Percentiles rank a stretch among this genome's conserved stretches.
phyloP scores from a whole-genome alignment of 2,888 invertebrate genomes.

The Sycophila texana region DNA sequence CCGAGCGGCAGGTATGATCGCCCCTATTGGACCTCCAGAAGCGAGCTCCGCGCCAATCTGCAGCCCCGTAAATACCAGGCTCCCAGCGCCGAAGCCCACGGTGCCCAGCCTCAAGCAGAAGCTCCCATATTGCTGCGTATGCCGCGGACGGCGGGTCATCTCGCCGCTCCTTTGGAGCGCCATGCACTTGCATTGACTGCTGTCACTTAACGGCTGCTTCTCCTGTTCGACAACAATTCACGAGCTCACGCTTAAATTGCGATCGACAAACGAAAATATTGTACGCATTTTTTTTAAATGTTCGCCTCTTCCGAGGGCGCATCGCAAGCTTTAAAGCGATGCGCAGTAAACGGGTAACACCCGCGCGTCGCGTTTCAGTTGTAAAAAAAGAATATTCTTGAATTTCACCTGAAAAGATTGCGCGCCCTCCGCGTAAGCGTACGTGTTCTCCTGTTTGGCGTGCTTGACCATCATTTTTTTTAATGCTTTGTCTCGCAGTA shows the following conservation, averaged over 20 bases:
- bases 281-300: background rate
- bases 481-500: conserved; percentile 81
- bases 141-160: background rate
- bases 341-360: background rate
- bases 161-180: background rate
- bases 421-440: conserved; percentile 32
- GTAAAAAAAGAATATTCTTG: conserved; percentile 28
- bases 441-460: conserved; percentile 62
- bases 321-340: background rate
- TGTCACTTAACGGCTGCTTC: background rate
- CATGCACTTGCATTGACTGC: background rate
- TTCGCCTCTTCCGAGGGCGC: background rate
- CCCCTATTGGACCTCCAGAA: conserved; percentile 76
- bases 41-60: conserved; percentile 79
- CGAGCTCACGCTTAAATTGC: background rate
- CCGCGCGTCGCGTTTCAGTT: background rate
- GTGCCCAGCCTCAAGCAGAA: conserved; percentile 92
- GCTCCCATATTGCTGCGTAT: conserved; percentile 83
- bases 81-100: conserved; percentile 78
- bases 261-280: background rate
- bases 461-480: conserved; percentile 71
- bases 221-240: background rate
- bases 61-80: conserved; percentile 84
- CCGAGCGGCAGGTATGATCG: conserved; percentile 88
- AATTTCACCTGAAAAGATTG: conserved; percentile 14